Base-by-base conservation (phyloP, 2,888 invertebrate species). In the Tryphoninae sp. region DNA sequence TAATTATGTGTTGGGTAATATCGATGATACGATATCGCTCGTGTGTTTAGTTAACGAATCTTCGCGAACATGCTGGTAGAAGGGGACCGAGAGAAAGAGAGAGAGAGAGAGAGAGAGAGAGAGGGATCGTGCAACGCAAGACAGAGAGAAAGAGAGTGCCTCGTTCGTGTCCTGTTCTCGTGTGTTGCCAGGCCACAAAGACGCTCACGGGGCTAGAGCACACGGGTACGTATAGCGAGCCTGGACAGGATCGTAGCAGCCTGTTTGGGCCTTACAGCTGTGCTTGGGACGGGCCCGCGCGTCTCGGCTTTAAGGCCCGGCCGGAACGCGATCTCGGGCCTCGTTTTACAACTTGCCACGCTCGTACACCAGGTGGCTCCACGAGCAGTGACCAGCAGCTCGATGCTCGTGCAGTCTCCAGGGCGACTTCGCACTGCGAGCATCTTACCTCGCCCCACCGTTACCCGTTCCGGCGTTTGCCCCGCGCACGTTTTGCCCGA, bases 381-480 rank as follows among this genome's bases (percentile, higher is more conserved):
- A 93, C 93, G 93, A 93, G 93, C 93, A 93, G 92, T 93, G 93
- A 93, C 93, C 94, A 93, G 93, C 91, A 89, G 89, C 93, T 93
- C 93, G 93, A 93, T 93, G 93, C 94, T 93, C 93, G 93, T 93
- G 92, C 93, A 94, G 94, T 93, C 93, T 93, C 93, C 93, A 93
- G 93, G 93, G 94, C 93, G 94, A 94, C 93, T 93, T 93, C 94
- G 94, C 93, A 93, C 89, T 89, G 91, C 93, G 93, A 94, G 94
- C 94, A 94, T 93, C 93, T 91, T 93, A 78, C 83, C 71, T 79
- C 79, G 83, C 82, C 83, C 80, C 82, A 80, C 75, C 82, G 83
- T 80, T 82, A 76, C 74, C 55, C 59, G 61, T 67, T 45, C 33
- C 33, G 33, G 33, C 4, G 4, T 33, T 33, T 33, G 33, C 33